These are phyloP conservation scores for Crenuchus spilurus DNA, from an alignment of 2,797 vertebrate genomes.

Conservation along the genomic window DNA sequence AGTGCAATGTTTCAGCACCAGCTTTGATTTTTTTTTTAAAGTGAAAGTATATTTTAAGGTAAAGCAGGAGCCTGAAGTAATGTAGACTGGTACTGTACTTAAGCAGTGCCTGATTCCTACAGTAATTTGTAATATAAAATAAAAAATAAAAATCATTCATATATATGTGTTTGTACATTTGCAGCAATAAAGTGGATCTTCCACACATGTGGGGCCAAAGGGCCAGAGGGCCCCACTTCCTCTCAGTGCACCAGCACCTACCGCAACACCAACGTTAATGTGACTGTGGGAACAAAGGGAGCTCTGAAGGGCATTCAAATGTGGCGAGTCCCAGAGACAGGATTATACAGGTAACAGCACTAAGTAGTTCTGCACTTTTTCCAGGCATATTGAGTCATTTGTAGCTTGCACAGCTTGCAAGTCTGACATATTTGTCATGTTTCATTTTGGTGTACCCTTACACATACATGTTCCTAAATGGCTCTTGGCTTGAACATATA, in stretches of 20 bases:
- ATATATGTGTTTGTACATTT: constrained; percentile 40
- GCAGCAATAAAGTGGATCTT: constrained; percentile 84
- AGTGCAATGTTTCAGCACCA: too few relatives aligned
- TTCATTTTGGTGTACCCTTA: too few relatives aligned
- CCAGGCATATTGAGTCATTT: neutral
- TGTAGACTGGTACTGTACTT: too few relatives aligned
- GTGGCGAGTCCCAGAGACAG: constrained; percentile 92
- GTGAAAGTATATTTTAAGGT: too few relatives aligned
- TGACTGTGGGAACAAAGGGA: constrained; percentile 85
- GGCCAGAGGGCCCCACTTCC: constrained; percentile 90
- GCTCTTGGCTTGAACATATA: too few relatives aligned
- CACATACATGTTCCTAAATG: too few relatives aligned
- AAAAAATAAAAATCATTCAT: constrained; percentile 11
- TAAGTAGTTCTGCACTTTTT: neutral
- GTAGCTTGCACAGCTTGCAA: neutral
- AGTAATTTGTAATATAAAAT: too few relatives aligned
- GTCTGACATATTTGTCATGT: too few relatives aligned
- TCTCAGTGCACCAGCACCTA: constrained; percentile 91
- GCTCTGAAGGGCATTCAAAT: constrained; percentile 89
- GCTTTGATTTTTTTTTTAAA: too few relatives aligned
- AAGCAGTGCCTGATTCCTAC: too few relatives aligned
- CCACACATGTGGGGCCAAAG: constrained; percentile 91
- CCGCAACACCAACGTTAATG: constrained; percentile 87
- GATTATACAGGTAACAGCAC: constrained; percentile 86
- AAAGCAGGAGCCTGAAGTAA: too few relatives aligned